phyloP scores from a whole-genome alignment of 2,888 invertebrate genomes.

The Opisthograptis luteolata region DNA sequence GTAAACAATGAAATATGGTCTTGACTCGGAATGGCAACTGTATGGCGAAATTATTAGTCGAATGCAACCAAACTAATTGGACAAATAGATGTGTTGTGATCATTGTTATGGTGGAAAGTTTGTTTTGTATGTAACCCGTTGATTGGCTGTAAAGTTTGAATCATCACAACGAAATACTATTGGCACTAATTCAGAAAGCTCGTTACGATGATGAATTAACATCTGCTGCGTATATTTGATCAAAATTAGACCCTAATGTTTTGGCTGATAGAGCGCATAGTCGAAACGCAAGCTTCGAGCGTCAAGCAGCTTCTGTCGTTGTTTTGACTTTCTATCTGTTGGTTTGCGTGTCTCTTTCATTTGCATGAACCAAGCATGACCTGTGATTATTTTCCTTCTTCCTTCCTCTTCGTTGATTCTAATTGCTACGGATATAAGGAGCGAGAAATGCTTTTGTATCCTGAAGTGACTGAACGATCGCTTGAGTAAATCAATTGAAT shows the following conservation, averaged over 20 bases:
- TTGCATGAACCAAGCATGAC: slow-evolving; percentile 82
- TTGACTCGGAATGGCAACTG: slow-evolving; percentile 81
- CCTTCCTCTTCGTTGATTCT: slow-evolving; percentile 59
- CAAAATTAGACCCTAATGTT: slow-evolving; percentile 66
- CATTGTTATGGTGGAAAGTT: slow-evolving; percentile 59
- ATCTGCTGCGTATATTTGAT: slow-evolving; percentile 46
- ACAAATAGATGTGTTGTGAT: slow-evolving; percentile 74
- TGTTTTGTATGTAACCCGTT: slow-evolving; percentile 57
- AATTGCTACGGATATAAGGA: slow-evolving; percentile 56
- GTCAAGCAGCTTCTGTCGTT: slow-evolving; percentile 77
- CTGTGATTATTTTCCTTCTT: slow-evolving; percentile 68
- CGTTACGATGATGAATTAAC: slow-evolving; percentile 37
- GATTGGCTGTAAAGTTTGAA: slow-evolving; percentile 71
- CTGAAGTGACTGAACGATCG: slow-evolving; percentile 23
- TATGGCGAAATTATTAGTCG: slow-evolving; percentile 80
- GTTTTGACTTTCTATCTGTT: slow-evolving; percentile 69
- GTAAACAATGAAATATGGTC: slow-evolving; percentile 86
- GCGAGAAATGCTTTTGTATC: slow-evolving; percentile 51
- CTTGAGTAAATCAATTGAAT: slow-evolving; percentile 9
- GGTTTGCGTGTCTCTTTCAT: slow-evolving; percentile 81
- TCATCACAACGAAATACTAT: slow-evolving; percentile 41
- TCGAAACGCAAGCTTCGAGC: slow-evolving; percentile 68
- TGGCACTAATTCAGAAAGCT: slow-evolving; percentile 48
- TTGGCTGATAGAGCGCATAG: slow-evolving; percentile 66
- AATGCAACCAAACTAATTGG: slow-evolving; percentile 65